Evolutionary conservation across 2,888 invertebrate genomes (phyloP), one percentile per base, ranked within the genome.

Genomic region (Sphaerophoria taeniata): DNA sequence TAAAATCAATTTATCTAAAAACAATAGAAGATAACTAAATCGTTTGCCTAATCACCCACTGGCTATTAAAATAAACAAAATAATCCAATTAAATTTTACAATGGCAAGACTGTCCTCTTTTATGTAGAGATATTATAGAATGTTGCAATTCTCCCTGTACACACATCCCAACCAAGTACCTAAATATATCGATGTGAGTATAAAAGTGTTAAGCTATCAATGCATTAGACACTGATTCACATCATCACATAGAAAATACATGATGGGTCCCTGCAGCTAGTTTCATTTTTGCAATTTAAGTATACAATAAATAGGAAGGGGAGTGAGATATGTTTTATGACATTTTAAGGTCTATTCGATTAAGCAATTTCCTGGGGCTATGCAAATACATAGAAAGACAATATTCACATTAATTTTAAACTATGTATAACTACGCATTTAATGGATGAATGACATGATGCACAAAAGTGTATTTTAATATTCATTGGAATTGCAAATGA

Each of bases 81-180:
- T 77, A 82, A 82, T 82, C 82, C 77, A 82, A 82, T 82, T 73
- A 77, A 77, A 77, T 77, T 45, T 63, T 72, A 77, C 82, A 82
- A 82, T 77, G 14, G 49, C n/a, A 74, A 56, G 33, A 47, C n/a
- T 47, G 9, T 43, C 6, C 55, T 16, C 53, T 61, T 60, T 49
- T 34, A 43, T 60, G 43, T 71, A 60, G 36, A 14, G n/a, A 39
- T 47, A 45, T 45, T 55, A 16, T 14, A 47, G 47, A 11, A 12
- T 9, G 45, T n/a, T n/a, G n/a, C 6, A 24, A 2, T 24, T 2
- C 3, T 43, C 2, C 11, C 14, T 39, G 14, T 6, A 36, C 16
- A 14, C 6, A 0, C 14, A 12, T 11, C 36, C 11, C 16, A 2
- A 36, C 33, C n/a, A n/a, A 56, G 14, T 34, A 61, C 36, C 53